A percentile compares a stretch with the other conserved stretches of the same genome.
These are phyloP conservation scores for Dolichoris vasculosae DNA, from an alignment of 1,140 invertebrate genomes.

Conservation along the genomic window DNA sequence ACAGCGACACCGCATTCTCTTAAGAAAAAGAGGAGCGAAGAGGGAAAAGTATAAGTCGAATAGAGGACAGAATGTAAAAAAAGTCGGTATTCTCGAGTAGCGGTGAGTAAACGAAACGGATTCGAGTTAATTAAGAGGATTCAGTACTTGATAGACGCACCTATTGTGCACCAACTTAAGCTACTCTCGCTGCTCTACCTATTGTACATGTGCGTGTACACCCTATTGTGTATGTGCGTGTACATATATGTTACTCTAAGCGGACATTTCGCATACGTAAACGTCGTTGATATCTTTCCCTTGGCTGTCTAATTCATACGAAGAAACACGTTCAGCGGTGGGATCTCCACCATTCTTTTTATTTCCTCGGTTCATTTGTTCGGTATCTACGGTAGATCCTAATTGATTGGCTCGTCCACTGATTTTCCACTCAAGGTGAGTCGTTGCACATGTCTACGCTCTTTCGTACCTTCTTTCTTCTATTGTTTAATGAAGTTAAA, in stretches of 20 bases:
- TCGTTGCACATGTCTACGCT: background rate
- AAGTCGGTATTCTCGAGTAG: constrained; percentile 13
- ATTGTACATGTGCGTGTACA: background rate
- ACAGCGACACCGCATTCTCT: constrained; percentile 24
- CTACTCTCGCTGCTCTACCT: constrained; percentile 25
- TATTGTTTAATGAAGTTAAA: constrained; percentile 29
- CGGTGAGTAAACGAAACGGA: constrained; percentile 37
- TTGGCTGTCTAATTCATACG: constrained; percentile 29
- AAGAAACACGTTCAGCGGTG: background rate
- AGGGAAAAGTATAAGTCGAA: constrained; percentile 7
- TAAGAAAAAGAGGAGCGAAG: background rate
- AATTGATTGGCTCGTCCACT: constrained; percentile 42
- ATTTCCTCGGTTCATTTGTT: constrained; percentile 43
- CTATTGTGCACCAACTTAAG: constrained; percentile 57
- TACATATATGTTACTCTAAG: background rate
- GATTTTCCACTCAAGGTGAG: constrained; percentile 26
- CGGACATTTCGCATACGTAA: background rate
- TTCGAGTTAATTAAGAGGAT: constrained; percentile 63
- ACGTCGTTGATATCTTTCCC: constrained; percentile 4
- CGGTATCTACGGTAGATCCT: background rate
- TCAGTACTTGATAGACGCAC: constrained; percentile 58
- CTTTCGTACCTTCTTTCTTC: constrained; percentile 2
- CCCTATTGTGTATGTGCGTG: constrained; percentile 4
- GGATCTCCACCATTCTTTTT: constrained; percentile 19
- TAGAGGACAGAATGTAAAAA: background rate